These are phyloP conservation scores for Nymphalis io DNA, from an alignment of 1,140 invertebrate species.

Conservation along the genomic window DNA sequence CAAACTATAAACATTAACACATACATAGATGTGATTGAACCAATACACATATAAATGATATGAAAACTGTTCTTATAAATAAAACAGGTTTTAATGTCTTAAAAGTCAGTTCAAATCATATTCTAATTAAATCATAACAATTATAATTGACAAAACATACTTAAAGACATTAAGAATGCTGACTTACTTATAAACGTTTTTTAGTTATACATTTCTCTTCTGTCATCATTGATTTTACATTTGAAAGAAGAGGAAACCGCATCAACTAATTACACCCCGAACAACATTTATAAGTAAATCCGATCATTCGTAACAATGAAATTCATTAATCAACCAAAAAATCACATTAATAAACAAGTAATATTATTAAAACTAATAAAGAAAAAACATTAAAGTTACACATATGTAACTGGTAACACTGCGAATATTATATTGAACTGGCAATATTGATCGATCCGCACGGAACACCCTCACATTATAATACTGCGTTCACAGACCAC, in stretches of 20 bases:
- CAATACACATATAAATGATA: not conserved
- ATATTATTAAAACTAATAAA: not conserved
- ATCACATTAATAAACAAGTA: not conserved
- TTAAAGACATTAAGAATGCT: too few relatives aligned
- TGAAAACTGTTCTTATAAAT: too few relatives aligned
- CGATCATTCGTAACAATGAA: not conserved
- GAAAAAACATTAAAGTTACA: not conserved
- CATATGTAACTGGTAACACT: conserved; percentile 7
- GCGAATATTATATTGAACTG: not conserved
- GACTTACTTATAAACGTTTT: too few relatives aligned
- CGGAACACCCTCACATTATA: conserved; percentile 54
- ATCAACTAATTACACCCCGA: too few relatives aligned
- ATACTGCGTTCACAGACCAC: conserved; percentile 63
- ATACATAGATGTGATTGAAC: too few relatives aligned
- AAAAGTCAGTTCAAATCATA: too few relatives aligned
- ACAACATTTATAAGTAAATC: too few relatives aligned
- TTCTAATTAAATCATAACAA: too few relatives aligned
- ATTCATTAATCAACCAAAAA: not conserved
- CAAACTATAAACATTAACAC: not conserved
- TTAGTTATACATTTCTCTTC: too few relatives aligned
- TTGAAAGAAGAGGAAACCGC: too few relatives aligned
- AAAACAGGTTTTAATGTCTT: not conserved
- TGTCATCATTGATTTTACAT: too few relatives aligned
- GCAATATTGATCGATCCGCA: conserved; percentile 29
- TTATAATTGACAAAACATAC: too few relatives aligned